These are phyloP conservation scores for Eulacestoma nigropectus DNA, from an alignment of 2,113 vertebrate species.

Conservation along the genomic window DNA sequence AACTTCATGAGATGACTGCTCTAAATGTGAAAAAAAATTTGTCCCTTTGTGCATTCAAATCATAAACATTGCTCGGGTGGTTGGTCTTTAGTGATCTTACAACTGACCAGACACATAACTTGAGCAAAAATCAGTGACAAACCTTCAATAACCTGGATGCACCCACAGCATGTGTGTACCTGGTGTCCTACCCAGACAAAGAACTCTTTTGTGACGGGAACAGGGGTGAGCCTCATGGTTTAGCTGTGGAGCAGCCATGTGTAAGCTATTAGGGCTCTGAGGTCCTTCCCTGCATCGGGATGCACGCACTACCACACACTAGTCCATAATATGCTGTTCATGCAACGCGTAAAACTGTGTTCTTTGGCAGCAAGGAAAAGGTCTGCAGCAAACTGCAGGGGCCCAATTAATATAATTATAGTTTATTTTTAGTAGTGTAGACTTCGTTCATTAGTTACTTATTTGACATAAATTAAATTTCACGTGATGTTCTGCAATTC, in stretches of 20 bases:
- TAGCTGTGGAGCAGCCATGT: not conserved
- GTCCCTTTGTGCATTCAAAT: not conserved
- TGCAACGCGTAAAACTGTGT: not conserved
- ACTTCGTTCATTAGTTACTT: conserved; percentile 67
- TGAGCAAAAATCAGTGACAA: not conserved
- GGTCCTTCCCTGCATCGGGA: not conserved
- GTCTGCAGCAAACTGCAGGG: conserved; percentile 64
- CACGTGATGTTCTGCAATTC: conserved; percentile 52
- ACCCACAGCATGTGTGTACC: not conserved
- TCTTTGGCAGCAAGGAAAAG: conserved; percentile 49
- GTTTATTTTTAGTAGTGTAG: conserved; percentile 63
- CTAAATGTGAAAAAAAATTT: not conserved
- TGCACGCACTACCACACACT: not conserved
- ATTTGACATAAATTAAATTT: conserved; percentile 66
- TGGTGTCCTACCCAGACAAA: not conserved
- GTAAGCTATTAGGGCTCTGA: not conserved
- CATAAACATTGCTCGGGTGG: not conserved
- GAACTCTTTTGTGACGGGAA: not conserved
- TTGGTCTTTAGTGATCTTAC: not conserved
- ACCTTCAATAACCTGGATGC: not conserved
- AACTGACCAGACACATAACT: not conserved
- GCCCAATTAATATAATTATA: conserved; percentile 67
- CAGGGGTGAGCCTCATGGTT: not conserved
- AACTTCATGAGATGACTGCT: not conserved
- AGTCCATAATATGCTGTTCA: conserved; percentile 34